Evolutionary conservation across 2,797 vertebrate species (phyloP), one percentile per base, ranked within the genome.

Genomic region (Hephaestus fuliginosus): DNA sequence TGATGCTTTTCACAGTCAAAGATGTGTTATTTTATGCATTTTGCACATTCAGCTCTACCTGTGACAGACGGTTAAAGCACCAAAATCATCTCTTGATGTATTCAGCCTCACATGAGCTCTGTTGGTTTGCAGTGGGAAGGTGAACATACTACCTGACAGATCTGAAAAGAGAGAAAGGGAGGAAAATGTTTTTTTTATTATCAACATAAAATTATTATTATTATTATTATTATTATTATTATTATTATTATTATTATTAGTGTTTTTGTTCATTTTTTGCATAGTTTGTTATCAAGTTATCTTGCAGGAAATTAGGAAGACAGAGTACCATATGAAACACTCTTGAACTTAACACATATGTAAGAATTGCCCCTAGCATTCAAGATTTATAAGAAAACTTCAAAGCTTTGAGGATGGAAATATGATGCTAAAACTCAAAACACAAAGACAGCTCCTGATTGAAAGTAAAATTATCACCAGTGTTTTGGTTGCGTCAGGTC

Each of bases 91-190:
- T 18, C 2, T 12, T 2, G 84, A 0, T 0, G 84, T 1, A 0
- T 33, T 86, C 64, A 96, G 43, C 14, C 4, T 90, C 52, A 95
- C 93, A 0, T 86, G 36, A 67, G 82, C 82, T 0, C 0, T 80
- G 12, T 46, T 74, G 51, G 89, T 89, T 73, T 89, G 43, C 70
- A 39, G 67, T 4, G 95, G 93, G 71, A 96, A 96, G 22, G 89
- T 86, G 43, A 96, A 92, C 69, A 93, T 91, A 56, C 94, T 94
- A 17, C 83, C 71, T 3, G 52, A 71, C 64, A 96, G 81, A 73
- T 95, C 95, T 96, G 46, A 67, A 73, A 63, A 48, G 14, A 64
- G 7, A 65, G 3, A 25, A 25, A 22, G 1, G n/a, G 0, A 33
- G 7, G 9, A 17, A 2, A 39, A 33, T 7, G 14, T 55, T 17